A percentile compares a stretch with the other conserved stretches of the same genome.
phyloP scores from a whole-genome alignment of 2,113 vertebrate genomes.

The Xenopus borealis region DNA sequence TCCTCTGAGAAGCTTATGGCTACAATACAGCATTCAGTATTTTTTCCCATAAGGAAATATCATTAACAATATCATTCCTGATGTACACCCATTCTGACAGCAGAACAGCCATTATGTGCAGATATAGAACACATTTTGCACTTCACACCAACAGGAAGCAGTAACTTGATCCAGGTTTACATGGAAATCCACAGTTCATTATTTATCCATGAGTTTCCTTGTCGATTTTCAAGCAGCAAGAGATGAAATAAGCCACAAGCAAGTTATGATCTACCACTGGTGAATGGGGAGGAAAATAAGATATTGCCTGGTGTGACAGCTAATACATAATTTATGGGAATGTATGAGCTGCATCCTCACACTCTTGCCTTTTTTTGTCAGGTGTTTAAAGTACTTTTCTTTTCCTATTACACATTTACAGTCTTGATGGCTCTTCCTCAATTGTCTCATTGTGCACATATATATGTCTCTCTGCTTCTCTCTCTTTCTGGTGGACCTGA shows the following conservation, averaged over 20 bases:
- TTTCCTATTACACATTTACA: no score
- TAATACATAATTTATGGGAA: slow-evolving; percentile 9
- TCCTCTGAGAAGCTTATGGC: no score
- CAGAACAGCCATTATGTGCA: no score
- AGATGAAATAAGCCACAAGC: slow-evolving; percentile 21
- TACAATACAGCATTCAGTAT: no score
- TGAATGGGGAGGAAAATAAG: not conserved
- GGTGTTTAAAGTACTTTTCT: no score
- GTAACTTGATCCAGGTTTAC: not conserved
- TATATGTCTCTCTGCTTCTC: no score
- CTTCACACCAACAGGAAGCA: not conserved
- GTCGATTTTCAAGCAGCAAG: not conserved
- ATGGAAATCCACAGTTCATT: slow-evolving; percentile 5
- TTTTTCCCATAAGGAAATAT: no score
- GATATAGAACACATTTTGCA: not conserved
- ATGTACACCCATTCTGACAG: no score
- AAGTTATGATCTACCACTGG: not conserved
- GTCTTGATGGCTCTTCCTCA: no score
- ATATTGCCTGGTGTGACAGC: not conserved
- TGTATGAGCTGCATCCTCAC: not conserved
- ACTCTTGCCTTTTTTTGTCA: not conserved
- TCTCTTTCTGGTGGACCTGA: no score
- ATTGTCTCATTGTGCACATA: no score
- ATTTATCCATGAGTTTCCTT: slow-evolving; percentile 1
- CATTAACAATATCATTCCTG: no score